Conservation (phyloP, 2,797 vertebrate species). For the Bovichtus variegatus region DNA sequence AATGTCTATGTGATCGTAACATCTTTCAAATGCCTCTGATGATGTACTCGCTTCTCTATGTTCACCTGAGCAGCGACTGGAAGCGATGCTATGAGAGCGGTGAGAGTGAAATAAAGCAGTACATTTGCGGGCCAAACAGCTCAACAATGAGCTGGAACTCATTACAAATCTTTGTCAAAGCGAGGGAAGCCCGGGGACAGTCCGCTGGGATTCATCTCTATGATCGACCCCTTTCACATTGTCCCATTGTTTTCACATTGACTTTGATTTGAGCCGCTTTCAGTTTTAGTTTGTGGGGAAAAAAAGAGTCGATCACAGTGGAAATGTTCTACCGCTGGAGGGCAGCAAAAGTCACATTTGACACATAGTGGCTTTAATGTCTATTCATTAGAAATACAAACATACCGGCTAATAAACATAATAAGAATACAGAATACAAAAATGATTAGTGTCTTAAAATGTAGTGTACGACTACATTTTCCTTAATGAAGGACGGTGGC, state of each 20-base stretch:
- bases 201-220: background rate
- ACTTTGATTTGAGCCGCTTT: background rate
- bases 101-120: too few relatives aligned
- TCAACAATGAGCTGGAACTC: background rate
- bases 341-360: background rate
- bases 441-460: background rate
- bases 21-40: too few relatives aligned
- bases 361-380: background rate
- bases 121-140: too few relatives aligned
- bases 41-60: too few relatives aligned
- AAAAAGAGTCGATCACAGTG: background rate
- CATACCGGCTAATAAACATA: background rate
- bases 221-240: background rate
- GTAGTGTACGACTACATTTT: too few relatives aligned
- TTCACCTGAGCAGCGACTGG: too few relatives aligned
- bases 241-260: background rate
- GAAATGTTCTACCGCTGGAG: background rate
- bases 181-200: background rate
- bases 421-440: background rate
- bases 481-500: background rate
- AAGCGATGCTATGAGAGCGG: too few relatives aligned
- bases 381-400: background rate
- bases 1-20: background rate
- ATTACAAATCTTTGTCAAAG: background rate
- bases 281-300: background rate